phyloP scores from a whole-genome alignment of 2,797 vertebrate genomes.

The Xenops minutus region DNA sequence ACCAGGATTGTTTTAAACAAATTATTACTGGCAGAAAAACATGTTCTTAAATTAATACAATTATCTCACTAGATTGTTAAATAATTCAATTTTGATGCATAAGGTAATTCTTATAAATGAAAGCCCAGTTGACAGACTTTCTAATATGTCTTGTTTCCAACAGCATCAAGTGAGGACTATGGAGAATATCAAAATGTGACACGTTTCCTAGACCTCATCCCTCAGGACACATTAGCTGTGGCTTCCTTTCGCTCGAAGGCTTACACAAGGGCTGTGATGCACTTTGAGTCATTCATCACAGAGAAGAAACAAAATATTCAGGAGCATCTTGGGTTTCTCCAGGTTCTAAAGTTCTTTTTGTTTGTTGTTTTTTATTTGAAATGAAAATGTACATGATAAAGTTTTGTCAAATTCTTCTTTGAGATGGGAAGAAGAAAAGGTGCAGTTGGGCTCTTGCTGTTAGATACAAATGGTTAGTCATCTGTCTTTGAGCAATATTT shows the following conservation, averaged over 20 bases:
- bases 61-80: neutral
- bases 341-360: slow-evolving; percentile 77
- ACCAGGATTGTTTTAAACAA: neutral
- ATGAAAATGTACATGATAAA: neutral
- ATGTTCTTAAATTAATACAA: neutral
- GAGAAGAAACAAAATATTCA: slow-evolving; percentile 96
- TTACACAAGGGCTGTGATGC: slow-evolving; percentile 97
- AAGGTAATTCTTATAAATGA: neutral
- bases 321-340: slow-evolving; percentile 95
- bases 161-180: slow-evolving; percentile 72
- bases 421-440: neutral
- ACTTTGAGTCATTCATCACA: slow-evolving; percentile 93
- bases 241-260: slow-evolving; percentile 95
- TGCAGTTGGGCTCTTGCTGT: neutral
- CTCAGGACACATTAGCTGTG: slow-evolving; percentile 91
- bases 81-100: neutral
- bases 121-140: neutral
- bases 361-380: neutral
- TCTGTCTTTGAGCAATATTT: neutral
- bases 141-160: neutral
- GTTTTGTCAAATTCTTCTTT: neutral
- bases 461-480: neutral
- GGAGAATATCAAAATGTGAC: slow-evolving; percentile 89
- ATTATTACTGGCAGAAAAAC: neutral
- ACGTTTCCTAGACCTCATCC: slow-evolving; percentile 91